Conservation (phyloP, 2,888 invertebrate genomes). For the Limnephilus marmoratus region DNA sequence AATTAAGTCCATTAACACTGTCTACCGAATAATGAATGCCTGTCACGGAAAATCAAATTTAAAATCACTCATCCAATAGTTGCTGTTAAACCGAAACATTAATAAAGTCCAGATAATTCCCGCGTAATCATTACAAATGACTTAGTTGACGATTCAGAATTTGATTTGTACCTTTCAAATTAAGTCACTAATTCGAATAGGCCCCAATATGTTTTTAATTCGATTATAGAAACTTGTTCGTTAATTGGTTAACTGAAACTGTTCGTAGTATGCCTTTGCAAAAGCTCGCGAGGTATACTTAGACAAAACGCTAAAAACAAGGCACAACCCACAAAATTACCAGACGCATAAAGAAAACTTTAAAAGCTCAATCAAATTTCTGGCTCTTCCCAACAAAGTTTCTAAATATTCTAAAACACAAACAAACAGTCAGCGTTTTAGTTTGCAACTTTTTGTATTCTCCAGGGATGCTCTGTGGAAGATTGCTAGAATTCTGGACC, state of each 20-base stretch:
- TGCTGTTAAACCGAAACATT: constrained; percentile 23
- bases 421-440: not conserved
- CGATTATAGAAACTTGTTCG: not conserved
- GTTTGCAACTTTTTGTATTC: not conserved
- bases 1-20: not conserved
- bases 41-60: not conserved
- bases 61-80: constrained; percentile 33
- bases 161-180: constrained; percentile 44
- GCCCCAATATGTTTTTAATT: constrained; percentile 43
- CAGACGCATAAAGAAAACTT: not conserved
- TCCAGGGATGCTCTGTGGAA: not conserved
- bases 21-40: not conserved
- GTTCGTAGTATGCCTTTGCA: not conserved
- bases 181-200: constrained; percentile 42
- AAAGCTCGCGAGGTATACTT: constrained; percentile 8
- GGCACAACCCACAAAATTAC: constrained; percentile 20
- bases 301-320: constrained; percentile 15
- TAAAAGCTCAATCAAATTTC: not conserved
- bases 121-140: constrained; percentile 32
- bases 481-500: constrained; percentile 8
- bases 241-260: constrained; percentile 42
- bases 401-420: not conserved
- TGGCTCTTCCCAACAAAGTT: not conserved
- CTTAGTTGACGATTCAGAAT: constrained; percentile 17
- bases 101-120: constrained; percentile 32